These are phyloP conservation scores for Ceryle rudis DNA, from an alignment of 2,797 vertebrate genomes.

Conservation along the genomic window DNA sequence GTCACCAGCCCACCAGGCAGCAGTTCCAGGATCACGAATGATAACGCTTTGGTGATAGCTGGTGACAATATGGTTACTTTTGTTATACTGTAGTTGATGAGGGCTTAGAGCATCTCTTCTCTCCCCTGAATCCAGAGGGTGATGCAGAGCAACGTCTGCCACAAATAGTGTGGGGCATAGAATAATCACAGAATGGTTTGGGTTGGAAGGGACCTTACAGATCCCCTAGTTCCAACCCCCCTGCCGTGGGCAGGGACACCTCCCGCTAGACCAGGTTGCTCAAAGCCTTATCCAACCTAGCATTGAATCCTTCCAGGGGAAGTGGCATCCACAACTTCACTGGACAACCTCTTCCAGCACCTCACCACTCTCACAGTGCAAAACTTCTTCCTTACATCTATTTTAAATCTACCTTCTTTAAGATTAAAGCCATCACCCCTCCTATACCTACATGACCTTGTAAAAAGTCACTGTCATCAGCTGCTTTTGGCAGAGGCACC, in stretches of 20 bases:
- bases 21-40: neutral
- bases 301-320: neutral
- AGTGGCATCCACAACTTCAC: neutral
- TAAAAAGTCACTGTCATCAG: neutral
- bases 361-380: no score
- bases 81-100: neutral
- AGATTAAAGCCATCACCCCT: neutral
- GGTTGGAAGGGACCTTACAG: neutral
- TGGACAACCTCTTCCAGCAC: neutral
- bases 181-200: neutral
- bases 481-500: neutral
- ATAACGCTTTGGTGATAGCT: neutral
- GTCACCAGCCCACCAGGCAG: accelerated
- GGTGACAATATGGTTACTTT: accelerated
- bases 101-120: neutral
- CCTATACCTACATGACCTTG: neutral
- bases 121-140: no score
- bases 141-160: neutral
- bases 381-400: neutral
- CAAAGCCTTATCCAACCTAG: neutral
- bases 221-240: neutral
- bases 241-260: neutral
- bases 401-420: neutral
- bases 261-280: neutral
- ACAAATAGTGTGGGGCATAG: neutral